Base-by-base conservation (phyloP, 2,797 vertebrate genomes). In the Picus viridis region DNA sequence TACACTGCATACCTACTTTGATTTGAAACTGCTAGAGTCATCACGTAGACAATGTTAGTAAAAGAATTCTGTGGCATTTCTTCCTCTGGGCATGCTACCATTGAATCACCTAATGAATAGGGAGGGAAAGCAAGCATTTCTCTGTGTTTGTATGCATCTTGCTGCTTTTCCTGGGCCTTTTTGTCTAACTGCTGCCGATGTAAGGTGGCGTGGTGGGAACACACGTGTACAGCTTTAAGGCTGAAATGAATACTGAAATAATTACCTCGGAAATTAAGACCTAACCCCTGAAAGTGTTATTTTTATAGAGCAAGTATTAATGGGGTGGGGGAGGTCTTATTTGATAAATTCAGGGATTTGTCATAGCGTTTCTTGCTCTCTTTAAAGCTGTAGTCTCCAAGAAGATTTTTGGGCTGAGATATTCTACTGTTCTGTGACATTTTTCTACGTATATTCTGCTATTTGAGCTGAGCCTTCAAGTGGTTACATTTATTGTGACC, bases 401-500 rank as follows among this genome's bases (percentile, higher is more conserved):
- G 43, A 86, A 74, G 41, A 26, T 73, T 53, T 57, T 57, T 22
- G 23, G 12, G 26, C 58, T 73, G 62, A 72, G 62, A 36, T 65
- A 82, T 8, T 88, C 26, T 29, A 30, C 56, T 14, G 10, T 56
- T 65, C 43, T 72, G 14, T 56, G 22, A 6, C 20, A 13, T 80
- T 79, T 20, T 45, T 2, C 45, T 67, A n/a, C 17, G 4, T 75
- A 17, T 64, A 39, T 16, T 88, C 20, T 77, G 13, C 13, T 80
- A 22, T 54, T 84, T 54, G 39, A 71, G 26, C 80, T 49, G 26
- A 67, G 45, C 47, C 56, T 96, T 83, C 53, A 73, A 82, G 70
- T 90, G 83, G 69, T 67, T 67, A 83, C 92, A 82, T 80, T 93
- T 72, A 51, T 70, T 84, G 82, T 67, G 67, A 89, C 26, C 26